Evolutionary conservation across 1,140 invertebrate genomes (phyloP).

Genomic region (Scaptomyza hsui): DNA sequence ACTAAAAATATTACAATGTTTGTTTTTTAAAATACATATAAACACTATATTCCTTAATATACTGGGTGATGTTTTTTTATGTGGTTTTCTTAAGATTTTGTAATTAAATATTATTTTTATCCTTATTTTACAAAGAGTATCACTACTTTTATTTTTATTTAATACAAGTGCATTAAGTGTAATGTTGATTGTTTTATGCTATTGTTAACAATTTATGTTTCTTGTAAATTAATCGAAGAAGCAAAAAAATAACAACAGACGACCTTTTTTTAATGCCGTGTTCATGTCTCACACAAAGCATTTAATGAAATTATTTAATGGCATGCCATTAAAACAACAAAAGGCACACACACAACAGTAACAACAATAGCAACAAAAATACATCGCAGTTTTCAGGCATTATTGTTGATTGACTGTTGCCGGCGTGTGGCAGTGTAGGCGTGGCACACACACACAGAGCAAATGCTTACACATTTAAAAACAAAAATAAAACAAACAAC

Average conservation of each 20-base stretch:
- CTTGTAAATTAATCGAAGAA: conserved; percentile 51
- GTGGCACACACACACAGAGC: conserved; percentile 18
- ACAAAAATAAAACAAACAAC: conserved; percentile 24
- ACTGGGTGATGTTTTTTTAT: no score
- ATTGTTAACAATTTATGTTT: conserved; percentile 2
- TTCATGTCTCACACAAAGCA: conserved; percentile 58
- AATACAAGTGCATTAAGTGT: conserved; percentile 3
- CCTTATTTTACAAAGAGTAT: no score
- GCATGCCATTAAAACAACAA: conserved; percentile 77
- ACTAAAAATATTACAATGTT: no score
- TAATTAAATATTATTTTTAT: no score
- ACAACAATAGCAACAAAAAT: conserved; percentile 33
- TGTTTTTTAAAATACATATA: no score
- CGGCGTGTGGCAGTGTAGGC: conserved; percentile 1
- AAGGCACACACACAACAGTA: conserved; percentile 50
- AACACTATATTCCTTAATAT: no score
- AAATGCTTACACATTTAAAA: conserved; percentile 25
- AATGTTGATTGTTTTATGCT: conserved; percentile 12
- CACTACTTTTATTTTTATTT: no score
- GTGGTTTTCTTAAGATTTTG: no score
- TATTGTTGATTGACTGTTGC: conserved; percentile 54
- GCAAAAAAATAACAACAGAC: conserved; percentile 14
- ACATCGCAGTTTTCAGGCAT: conserved; percentile 15
- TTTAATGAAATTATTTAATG: conserved; percentile 81
- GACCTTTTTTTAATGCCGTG: conserved; percentile 59